Base-by-base conservation (phyloP, 2,797 vertebrate species). In the Sebastes aleutianus region DNA sequence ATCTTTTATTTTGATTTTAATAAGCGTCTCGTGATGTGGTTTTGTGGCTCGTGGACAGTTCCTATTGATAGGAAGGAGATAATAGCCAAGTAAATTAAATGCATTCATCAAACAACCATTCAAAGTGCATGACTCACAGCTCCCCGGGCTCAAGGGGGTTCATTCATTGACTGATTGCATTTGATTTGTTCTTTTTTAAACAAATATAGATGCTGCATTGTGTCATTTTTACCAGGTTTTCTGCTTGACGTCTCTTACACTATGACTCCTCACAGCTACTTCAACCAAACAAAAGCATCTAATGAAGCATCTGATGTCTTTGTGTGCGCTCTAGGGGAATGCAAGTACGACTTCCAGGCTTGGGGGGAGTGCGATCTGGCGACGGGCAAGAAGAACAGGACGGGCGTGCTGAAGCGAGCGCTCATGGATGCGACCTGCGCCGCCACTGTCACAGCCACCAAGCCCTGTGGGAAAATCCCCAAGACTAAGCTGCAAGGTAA, bases 341-440 rank as follows among this genome's bases (percentile, higher is more conserved):
- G 98, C 92, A 99, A 99, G 90, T 99, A 98, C 81, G 97, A 99
- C 73, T 99, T 99, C 93, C 95, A 98, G 92, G 96, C 96, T 1
- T 99, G 98, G 98, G 97, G 98, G 59, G 98, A 99, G 90, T 99
- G 98, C 36, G 98, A 99, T 78, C 91, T 96, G 90, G 96, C 95
- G 18, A 98, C 97, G 0, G 97, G 97, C 34, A 85, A 97, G 95
- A 99, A 99, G 95, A 99, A 97, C 91, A 96, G 98, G 85, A 98
- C 95, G 0, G 98, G 98, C 3, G 94, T 93, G 76, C 94, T 99
- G 84, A 99, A 99, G 92, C 95, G 97, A 84, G 98, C 97, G 59
- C 97, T 99, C 31, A 97, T 97, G 91, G 97, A 98, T 0, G 98
- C 98, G 0, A 97, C 96, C 82, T 99, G 98, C 73, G 96, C 97